Evolutionary conservation across 2,888 invertebrate genomes (phyloP).

Genomic region (Leptura quadrifasciata): DNA sequence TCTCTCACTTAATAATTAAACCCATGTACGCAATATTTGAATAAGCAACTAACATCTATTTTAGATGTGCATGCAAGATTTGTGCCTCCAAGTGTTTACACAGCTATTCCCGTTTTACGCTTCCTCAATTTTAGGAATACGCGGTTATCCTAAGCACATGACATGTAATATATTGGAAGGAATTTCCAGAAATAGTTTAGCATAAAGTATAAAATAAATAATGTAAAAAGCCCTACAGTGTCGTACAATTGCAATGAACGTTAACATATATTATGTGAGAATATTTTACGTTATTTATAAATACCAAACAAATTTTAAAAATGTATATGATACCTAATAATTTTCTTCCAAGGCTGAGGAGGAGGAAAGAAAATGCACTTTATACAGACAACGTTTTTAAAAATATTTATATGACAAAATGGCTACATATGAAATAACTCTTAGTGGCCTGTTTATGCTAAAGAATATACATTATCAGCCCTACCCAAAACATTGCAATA

Average conservation of each 20-base stretch:
- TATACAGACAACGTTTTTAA: too few relatives aligned
- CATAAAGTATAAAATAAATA: conserved; percentile 31
- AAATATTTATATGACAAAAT: too few relatives aligned
- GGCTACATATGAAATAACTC: too few relatives aligned
- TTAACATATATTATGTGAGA: not conserved
- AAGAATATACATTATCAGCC: too few relatives aligned
- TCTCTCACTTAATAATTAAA: conserved; percentile 28
- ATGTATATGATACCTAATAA: not conserved
- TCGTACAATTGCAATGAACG: conserved; percentile 17
- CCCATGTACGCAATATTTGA: conserved; percentile 20
- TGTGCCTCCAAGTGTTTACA: conserved; percentile 35
- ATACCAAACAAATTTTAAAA: not conserved
- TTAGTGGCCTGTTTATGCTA: too few relatives aligned
- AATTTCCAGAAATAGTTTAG: conserved; percentile 34
- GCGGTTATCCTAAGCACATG: conserved; percentile 38
- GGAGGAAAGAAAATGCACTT: too few relatives aligned
- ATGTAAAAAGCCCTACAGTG: conserved; percentile 4
- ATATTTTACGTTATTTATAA: not conserved
- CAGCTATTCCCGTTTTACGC: conserved; percentile 39
- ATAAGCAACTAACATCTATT: conserved; percentile 40
- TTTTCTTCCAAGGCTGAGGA: too few relatives aligned
- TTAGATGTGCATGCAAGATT: conserved; percentile 38
- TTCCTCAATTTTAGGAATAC: conserved; percentile 44
- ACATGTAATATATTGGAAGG: conserved; percentile 35
- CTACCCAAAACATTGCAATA: too few relatives aligned